Evolutionary conservation across 1,140 invertebrate genomes (phyloP), one percentile per base, ranked within the genome.

Genomic region (Drosophila persimilis): DNA sequence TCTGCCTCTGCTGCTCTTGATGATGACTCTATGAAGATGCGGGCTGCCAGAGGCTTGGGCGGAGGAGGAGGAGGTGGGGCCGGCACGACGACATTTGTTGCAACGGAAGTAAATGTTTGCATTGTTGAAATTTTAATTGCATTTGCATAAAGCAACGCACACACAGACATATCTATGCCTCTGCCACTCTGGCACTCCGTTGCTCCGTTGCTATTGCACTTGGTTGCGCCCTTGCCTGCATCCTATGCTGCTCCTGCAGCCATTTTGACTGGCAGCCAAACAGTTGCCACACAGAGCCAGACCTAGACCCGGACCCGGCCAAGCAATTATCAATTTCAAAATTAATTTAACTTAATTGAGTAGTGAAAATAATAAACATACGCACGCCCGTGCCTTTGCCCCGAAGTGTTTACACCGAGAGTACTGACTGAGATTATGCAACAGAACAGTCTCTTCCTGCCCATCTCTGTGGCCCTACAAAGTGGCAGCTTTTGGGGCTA

Each of bases 61-160:
- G 29, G 29, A 31, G 29, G 7, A 8, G 29, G 6, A 29, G 29
- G 29, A 8, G 29, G 29, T 22, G 53, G 50, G 24, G 52, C 57
- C 46, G 48, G 51, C 41, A 61, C 65, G 50, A 63, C 81, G 70
- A 80, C 83, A 86, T 86, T 85, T 85, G 81, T 85, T 86, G 81
- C 86, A 81, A 86, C 85, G 86, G 85, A 89, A 85, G 85, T 89
- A 89, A 89, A 89, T 89, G 86, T 89, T 89, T 89, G 86, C 85
- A 85, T 89, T 89, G 85, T 89, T 89, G 80, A 85, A 89, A 89
- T 89, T 90, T 89, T 89, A 89, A 89, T 89, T 89, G 85, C 85
- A 89, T 89, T 89, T 89, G 78, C 85, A 89, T 89, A 89, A 89
- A 88, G 83, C 72, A 70, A 75, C 47, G 70, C 62, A 56, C 61